Conservation (phyloP, 2,888 invertebrate genomes). For the Agrochola lychnidis region DNA sequence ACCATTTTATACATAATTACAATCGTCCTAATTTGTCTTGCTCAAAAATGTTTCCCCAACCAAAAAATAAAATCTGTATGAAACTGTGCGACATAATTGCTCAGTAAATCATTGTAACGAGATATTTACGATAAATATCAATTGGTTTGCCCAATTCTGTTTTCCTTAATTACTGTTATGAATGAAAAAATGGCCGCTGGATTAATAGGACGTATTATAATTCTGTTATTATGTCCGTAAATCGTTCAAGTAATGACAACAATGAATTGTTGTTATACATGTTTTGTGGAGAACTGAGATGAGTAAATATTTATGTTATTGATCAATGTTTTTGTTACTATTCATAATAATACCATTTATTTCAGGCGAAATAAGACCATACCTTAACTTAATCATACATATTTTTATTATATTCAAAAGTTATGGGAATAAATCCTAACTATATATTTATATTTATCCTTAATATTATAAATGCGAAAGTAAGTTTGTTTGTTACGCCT, state of each 20-base stretch:
- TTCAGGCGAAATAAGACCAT: background rate
- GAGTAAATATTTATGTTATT: background rate
- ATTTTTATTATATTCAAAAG: background rate
- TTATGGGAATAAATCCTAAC: background rate
- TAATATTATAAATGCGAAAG: no score
- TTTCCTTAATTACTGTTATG: constrained; percentile 33
- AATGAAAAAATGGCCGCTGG: constrained; percentile 8
- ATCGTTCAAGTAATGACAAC: background rate
- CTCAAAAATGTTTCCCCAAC: background rate
- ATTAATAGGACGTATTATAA: constrained; percentile 1
- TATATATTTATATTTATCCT: no score
- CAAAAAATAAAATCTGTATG: constrained; percentile 13
- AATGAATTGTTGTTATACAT: background rate
- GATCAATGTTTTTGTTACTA: background rate
- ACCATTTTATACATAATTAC: background rate
- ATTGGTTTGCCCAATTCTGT: constrained; percentile 22
- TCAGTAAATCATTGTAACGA: constrained; percentile 60
- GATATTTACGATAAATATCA: constrained; percentile 59
- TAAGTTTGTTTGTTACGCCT: no score
- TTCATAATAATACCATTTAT: background rate
- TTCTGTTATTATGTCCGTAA: background rate
- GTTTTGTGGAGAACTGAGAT: background rate
- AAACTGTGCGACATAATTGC: constrained; percentile 33
- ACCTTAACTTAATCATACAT: background rate
- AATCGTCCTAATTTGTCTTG: background rate